Base-by-base conservation (phyloP, 1,140 invertebrate genomes). In the Drosophila triauraria region DNA sequence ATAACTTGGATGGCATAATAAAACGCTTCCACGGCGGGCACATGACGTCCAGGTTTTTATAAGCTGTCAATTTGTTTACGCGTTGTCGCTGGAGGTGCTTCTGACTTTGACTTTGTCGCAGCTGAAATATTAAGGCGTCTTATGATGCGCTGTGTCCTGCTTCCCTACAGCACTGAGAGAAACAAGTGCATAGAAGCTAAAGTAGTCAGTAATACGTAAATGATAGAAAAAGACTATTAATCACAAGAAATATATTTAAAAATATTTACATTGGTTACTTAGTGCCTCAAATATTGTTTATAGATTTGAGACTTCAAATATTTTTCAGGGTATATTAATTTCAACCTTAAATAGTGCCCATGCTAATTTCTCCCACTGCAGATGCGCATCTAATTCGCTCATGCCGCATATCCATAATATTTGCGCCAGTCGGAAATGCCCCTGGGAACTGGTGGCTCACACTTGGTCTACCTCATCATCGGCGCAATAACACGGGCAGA, bases 1-100 rank as follows among this genome's bases (percentile, higher is more conserved):
- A 87, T 87, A 88, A 88, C 84, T 87, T 88, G 80, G 74, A 88
- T 88, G 76, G 84, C 83, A 88, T 87, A 87, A 87, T 87, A 87
- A 87, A 87, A 88, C 80, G 80, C 65, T 87, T 90, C 43, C 75
- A 63, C 46, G 53, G 44, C 46, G 70, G 62, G 69, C 77, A 81
- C 84, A 88, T 87, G 80, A 84, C 77, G 80, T 84, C 75, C 84
- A 77, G 84, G 84, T 88, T 87, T 87, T 87, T 88, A 87, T 87
- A 87, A 87, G 84, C 84, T 87, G 84, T 87, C 84, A 87, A 87
- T 87, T 87, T 87, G 84, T 81, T 84, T 88, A 88, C 80, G 82
- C 80, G 62, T 75, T 78, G 74, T 61, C 53, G 67, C 74, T 59
- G 57, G 43, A 58, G 69, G 48, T 46, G 42, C 50, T 56, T 58